Evolutionary conservation across 2,113 vertebrate genomes (phyloP), one percentile per base, ranked within the genome.

Genomic region (Formicarius rufipectus): DNA sequence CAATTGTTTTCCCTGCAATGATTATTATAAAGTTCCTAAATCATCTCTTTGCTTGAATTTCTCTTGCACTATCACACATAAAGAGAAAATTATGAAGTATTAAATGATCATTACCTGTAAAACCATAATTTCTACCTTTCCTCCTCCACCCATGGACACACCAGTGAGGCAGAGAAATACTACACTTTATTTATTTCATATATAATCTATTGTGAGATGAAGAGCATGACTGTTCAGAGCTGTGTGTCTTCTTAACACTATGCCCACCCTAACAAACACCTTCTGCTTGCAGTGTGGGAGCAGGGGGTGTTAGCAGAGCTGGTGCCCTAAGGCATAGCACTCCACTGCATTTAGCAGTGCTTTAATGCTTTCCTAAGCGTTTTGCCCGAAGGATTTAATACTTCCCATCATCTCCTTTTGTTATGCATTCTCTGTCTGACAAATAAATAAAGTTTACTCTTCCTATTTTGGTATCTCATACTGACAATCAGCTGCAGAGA

Each of bases 361-460:
- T 69, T 91, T 89, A 84, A 35, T 73, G 64, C 62, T 84, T 95
- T 68, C 56, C 44, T 79, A 87, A 84, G 93, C 44, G 82, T 58
- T 86, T 91, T 84, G 5, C 66, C 49, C 1, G 0, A 68, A 89
- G 74, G 77, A 53, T 92, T 86, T 87, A 90, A 77, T 80, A 56
- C 45, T 91, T 79, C 44, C 47, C 62, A 89, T 56, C 80, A 44
- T n/a, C 84, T 95, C 24, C 45, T 94, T 92, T 71, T 79, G 60
- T 84, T 94, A 23, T 1, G 0, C 13, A 72, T 40, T 49, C 62
- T 69, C 39, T 84, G 56, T 59, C 89, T 95, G 89, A 84, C 77
- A 85, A 0, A 0, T 39, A 84, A 91, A 95, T 72, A 31, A 92
- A 94, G 72, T n/a, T 23, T 91, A 47, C 58, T 92, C 67, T 84